These are phyloP conservation scores for Stenolophus ochropezus DNA, from an alignment of 2,888 invertebrate genomes.

Conservation along the genomic window DNA sequence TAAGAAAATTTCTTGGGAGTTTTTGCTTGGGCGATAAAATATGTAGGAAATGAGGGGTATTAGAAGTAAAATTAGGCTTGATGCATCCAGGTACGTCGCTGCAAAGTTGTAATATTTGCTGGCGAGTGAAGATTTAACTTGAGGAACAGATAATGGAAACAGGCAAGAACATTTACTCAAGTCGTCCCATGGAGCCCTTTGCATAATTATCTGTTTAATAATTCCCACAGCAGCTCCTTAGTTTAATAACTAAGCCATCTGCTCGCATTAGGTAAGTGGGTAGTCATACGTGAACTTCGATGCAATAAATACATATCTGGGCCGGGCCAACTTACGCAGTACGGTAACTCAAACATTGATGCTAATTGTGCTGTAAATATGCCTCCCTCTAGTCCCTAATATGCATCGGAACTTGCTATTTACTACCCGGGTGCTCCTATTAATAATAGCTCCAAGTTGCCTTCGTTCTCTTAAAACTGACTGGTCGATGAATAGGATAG, in stretches of 20 bases:
- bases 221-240: slow-evolving; percentile 54
- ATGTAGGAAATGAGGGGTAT: too few relatives aligned
- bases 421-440: slow-evolving; percentile 12
- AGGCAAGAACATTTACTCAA: slow-evolving; percentile 40
- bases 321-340: slow-evolving; percentile 49
- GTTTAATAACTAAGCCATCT: slow-evolving; percentile 57
- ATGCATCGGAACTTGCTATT: slow-evolving; percentile 29
- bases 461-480: background rate
- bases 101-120: slow-evolving; percentile 33
- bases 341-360: slow-evolving; percentile 59
- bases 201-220: slow-evolving; percentile 56
- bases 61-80: background rate
- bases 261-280: slow-evolving; percentile 52
- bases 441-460: slow-evolving; percentile 1
- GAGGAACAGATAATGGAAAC: slow-evolving; percentile 41
- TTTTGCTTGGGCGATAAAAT: too few relatives aligned
- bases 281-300: slow-evolving; percentile 39
- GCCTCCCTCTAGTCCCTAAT: slow-evolving; percentile 28
- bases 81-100: background rate
- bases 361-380: slow-evolving; percentile 58
- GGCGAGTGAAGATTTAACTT: slow-evolving; percentile 2
- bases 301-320: slow-evolving; percentile 56
- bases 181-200: slow-evolving; percentile 33
- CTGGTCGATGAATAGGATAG: too few relatives aligned
- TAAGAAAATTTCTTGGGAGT: too few relatives aligned